Evolutionary conservation across 2,888 invertebrate genomes (phyloP).

Genomic region (Drosophila quasianomalipes): DNA sequence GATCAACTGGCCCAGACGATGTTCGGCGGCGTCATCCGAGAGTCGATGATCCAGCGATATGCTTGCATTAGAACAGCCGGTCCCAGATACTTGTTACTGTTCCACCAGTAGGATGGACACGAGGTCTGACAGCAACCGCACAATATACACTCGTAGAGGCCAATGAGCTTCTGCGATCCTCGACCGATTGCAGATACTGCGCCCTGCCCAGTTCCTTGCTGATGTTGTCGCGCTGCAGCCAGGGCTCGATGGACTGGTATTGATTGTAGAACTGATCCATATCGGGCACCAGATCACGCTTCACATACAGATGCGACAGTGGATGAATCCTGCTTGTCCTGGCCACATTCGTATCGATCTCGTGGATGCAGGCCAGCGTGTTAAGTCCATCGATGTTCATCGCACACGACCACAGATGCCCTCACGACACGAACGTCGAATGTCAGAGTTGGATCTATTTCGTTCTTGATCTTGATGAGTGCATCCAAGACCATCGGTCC

Average conservation of each 20-base stretch:
- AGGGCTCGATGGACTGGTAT: constrained; percentile 97
- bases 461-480: constrained; percentile 97
- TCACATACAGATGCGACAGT: constrained; percentile 98
- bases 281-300: constrained; percentile 97
- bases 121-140: constrained; percentile 98
- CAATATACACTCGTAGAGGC: constrained; percentile 97
- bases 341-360: constrained; percentile 89
- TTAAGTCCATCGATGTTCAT: constrained; percentile 99
- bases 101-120: constrained; percentile 99
- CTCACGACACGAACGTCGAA: constrained; percentile 98
- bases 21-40: constrained; percentile 93
- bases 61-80: constrained; percentile 99
- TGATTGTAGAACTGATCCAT: constrained; percentile 98
- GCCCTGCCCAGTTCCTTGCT: constrained; percentile 88
- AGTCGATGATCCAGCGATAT: constrained; percentile 98
- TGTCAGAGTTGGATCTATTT: constrained; percentile 96
- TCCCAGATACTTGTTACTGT: constrained; percentile 97
- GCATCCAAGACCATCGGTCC: constrained; percentile 99
- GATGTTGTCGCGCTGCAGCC: constrained; percentile 90
- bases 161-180: constrained; percentile 97
- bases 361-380: constrained; percentile 95
- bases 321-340: constrained; percentile 95
- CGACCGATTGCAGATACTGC: constrained; percentile 94
- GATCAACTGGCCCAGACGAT: constrained; percentile 91
- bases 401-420: constrained; percentile 99